Evolutionary conservation across 1,140 invertebrate genomes (phyloP).

Genomic region (Gryllus bimaculatus): DNA sequence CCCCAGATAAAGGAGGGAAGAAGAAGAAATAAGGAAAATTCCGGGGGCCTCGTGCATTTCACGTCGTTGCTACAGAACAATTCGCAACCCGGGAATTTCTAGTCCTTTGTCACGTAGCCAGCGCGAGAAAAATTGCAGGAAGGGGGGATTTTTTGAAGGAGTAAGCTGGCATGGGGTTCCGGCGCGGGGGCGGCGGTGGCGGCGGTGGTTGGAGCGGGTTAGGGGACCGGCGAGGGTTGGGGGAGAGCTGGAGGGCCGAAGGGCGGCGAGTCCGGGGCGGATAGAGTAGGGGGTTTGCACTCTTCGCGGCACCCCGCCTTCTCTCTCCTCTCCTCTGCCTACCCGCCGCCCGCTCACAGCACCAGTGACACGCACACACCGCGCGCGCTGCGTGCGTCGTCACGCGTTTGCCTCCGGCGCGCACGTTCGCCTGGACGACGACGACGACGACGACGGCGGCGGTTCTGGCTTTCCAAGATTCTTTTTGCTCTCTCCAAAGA

Average conservation of each 20-base stretch:
- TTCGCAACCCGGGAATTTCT: conserved; percentile 17
- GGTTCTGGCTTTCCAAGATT: too few relatives aligned
- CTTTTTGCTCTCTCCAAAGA: too few relatives aligned
- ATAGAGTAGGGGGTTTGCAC: neutral
- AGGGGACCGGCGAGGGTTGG: neutral
- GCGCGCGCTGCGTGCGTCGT: too few relatives aligned
- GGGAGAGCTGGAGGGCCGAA: neutral
- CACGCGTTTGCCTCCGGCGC: too few relatives aligned
- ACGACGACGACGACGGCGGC: too few relatives aligned
- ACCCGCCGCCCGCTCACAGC: too few relatives aligned
- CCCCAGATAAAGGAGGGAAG: neutral
- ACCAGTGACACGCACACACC: too few relatives aligned
- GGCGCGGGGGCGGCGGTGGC: neutral
- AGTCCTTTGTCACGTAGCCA: conserved; percentile 19
- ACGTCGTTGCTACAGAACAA: conserved; percentile 13
- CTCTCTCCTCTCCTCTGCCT: too few relatives aligned
- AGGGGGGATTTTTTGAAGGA: conserved; percentile 10
- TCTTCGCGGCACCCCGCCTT: neutral
- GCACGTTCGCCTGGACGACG: too few relatives aligned
- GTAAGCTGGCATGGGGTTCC: neutral
- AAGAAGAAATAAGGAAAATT: conserved; percentile 17
- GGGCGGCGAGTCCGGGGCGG: neutral
- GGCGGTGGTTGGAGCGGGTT: neutral
- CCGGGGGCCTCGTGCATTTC: conserved; percentile 18
- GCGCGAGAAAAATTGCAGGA: conserved; percentile 20